phyloP scores from a whole-genome alignment of 2,797 vertebrate species.

The Lutjanus argentimaculatus region DNA sequence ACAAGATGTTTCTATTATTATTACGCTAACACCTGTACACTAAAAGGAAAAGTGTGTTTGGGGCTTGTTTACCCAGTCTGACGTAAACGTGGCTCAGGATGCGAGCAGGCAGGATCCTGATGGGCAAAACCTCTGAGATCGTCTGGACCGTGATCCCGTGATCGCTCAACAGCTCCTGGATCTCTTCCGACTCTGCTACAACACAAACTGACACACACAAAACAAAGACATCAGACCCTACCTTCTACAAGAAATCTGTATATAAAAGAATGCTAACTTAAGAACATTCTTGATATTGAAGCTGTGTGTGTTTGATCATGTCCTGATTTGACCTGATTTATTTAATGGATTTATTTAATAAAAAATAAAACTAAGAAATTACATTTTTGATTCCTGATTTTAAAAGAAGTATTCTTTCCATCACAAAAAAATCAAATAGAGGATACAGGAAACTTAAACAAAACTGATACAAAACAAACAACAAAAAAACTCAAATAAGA shows the following conservation, averaged over 20 bases:
- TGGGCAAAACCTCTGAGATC: conserved; percentile 90
- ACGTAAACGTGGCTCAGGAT: conserved; percentile 98
- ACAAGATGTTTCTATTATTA: not conserved
- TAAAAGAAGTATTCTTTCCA: too few species aligned
- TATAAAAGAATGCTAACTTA: not conserved
- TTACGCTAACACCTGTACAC: not conserved
- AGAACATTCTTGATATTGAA: not conserved
- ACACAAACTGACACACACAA: conserved; percentile 89
- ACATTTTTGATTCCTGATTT: too few species aligned
- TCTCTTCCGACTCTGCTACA: conserved; percentile 92
- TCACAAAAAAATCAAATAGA: too few species aligned
- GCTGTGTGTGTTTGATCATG: not conserved
- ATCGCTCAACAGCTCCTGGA: conserved; percentile 89
- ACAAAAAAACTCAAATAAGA: too few species aligned
- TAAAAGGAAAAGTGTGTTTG: not conserved
- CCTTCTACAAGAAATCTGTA: not conserved
- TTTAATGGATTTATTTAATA: too few species aligned
- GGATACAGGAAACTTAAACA: too few species aligned
- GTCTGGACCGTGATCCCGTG: conserved; percentile 91
- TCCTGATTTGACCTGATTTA: too few species aligned
- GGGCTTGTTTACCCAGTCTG: conserved; percentile 88
- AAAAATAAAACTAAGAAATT: too few species aligned
- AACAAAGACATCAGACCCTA: not conserved
- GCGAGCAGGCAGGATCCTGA: conserved; percentile 94
- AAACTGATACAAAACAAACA: too few species aligned